Conservation (phyloP, 2,888 invertebrate species). For the Pachydiplax longipennis region DNA sequence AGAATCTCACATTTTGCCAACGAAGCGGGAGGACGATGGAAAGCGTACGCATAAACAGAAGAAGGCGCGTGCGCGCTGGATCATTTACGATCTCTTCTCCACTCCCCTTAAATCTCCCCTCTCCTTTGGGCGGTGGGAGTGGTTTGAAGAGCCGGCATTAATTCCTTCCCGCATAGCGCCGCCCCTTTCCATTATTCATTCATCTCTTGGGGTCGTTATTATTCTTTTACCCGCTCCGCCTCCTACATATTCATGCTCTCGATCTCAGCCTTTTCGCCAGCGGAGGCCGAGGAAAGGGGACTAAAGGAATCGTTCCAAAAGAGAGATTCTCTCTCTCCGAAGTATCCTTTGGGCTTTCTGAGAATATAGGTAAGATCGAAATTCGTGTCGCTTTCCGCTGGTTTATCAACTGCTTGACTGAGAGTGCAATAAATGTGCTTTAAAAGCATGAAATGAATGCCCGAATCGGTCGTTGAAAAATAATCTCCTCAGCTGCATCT, state of each 20-base stretch:
- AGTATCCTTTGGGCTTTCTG: too few species aligned
- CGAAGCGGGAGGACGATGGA: neutral
- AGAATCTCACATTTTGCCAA: neutral
- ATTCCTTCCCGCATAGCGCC: neutral
- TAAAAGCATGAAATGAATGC: too few species aligned
- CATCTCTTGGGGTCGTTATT: neutral
- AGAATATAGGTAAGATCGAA: too few species aligned
- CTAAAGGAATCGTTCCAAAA: neutral
- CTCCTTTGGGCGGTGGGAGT: neutral
- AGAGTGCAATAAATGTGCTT: neutral
- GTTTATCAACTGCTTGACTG: neutral
- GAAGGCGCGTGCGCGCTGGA: neutral
- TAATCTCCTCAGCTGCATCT: too few species aligned
- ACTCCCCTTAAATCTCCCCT: neutral
- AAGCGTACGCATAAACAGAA: neutral
- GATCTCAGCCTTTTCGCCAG: constrained; percentile 22
- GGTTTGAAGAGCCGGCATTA: constrained; percentile 2
- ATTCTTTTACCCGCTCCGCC: neutral
- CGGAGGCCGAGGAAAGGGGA: neutral
- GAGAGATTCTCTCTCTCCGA: too few species aligned
- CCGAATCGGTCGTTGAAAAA: too few species aligned
- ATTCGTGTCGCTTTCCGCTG: too few species aligned
- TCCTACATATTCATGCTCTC: constrained; percentile 16
- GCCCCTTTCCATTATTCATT: constrained; percentile 15
- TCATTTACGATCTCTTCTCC: neutral